Conservation (phyloP, 2,888 invertebrate species). For the Belgica antarctica region DNA sequence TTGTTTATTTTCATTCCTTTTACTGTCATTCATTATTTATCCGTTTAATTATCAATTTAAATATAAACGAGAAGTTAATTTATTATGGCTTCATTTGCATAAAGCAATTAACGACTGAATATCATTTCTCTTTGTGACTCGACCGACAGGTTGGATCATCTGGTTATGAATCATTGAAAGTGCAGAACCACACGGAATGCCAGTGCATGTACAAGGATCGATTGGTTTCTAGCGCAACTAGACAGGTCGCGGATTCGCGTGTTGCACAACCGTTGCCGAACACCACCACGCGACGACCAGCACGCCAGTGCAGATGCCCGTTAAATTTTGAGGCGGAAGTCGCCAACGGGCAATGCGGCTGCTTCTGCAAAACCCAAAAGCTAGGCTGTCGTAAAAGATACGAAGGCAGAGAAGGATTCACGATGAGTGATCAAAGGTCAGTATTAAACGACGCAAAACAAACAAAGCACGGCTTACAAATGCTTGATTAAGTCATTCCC, state of each 20-base stretch:
- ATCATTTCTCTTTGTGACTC: not conserved
- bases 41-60: slow-evolving; percentile 3
- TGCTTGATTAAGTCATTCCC: no score
- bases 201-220: not conserved
- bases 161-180: slow-evolving; percentile 4
- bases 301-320: not conserved
- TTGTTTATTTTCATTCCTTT: not conserved
- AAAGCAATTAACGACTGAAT: not conserved
- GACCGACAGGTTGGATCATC: not conserved
- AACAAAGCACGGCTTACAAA: no score
- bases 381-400: not conserved
- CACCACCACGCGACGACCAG: not conserved
- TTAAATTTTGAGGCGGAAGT: not conserved
- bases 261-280: not conserved
- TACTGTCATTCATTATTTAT: not conserved
- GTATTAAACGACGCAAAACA: not conserved
- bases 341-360: not conserved
- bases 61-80: slow-evolving; percentile 17
- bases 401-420: slow-evolving; percentile 17
- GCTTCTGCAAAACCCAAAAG: not conserved
- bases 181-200: slow-evolving; percentile 25
- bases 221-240: not conserved
- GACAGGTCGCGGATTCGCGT: not conserved
- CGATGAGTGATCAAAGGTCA: slow-evolving; percentile 4
- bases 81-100: not conserved